Percentiles rank a stretch among this genome's conserved stretches.
These are phyloP conservation scores for Callipepla californica DNA, from an alignment of 2,113 vertebrate genomes.

Conservation along the genomic window DNA sequence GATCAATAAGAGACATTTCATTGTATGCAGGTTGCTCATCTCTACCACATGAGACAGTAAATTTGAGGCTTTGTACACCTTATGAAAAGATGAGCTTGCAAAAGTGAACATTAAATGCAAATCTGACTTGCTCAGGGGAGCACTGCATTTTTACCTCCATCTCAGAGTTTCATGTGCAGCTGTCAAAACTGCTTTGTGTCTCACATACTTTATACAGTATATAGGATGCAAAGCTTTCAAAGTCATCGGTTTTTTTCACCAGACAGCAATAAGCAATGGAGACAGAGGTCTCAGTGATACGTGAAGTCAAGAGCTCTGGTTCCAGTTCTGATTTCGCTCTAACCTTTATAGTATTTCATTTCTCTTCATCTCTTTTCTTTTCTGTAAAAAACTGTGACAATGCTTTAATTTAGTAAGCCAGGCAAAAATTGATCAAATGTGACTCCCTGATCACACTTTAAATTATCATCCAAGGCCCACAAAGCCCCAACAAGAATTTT, in stretches of 20 bases:
- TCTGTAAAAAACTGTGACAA: neutral
- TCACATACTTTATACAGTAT: neutral
- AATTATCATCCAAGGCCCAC: neutral
- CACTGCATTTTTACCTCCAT: neutral
- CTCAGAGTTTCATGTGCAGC: neutral
- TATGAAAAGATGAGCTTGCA: neutral
- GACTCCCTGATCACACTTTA: neutral
- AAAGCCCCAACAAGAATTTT: neutral
- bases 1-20: neutral
- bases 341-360: neutral
- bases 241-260: neutral
- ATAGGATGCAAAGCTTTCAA: constrained; percentile 41
- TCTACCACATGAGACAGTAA: neutral
- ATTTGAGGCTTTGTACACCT: neutral
- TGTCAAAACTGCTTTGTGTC: constrained; percentile 33
- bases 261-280: neutral
- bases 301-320: neutral
- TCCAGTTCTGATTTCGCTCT: neutral
- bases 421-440: neutral
- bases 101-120: neutral
- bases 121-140: neutral
- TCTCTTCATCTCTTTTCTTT: neutral
- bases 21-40: neutral
- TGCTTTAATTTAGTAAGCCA: neutral
- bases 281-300: neutral